phyloP scores from a whole-genome alignment of 2,888 invertebrate species.

The Cyaniris semiargus region DNA sequence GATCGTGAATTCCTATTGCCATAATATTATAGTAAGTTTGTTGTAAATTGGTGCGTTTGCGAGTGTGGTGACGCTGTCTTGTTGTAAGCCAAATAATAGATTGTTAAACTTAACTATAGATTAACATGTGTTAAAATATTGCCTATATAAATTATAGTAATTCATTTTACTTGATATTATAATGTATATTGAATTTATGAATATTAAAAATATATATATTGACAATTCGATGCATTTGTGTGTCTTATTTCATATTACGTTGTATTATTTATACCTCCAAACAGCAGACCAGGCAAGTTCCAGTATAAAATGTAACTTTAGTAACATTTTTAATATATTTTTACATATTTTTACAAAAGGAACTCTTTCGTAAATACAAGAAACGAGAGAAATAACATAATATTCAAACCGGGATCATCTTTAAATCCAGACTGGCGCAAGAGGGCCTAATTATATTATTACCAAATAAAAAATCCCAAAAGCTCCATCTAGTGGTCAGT shows the following conservation, averaged over 20 bases:
- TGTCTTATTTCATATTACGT: constrained; percentile 38
- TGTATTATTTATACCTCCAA: background rate
- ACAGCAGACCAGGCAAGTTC: no score
- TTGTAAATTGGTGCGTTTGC: constrained; percentile 50
- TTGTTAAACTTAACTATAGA: constrained; percentile 80
- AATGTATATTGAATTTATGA: constrained; percentile 81
- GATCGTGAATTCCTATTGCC: constrained; percentile 78
- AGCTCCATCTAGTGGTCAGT: no score
- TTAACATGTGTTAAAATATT: constrained; percentile 81
- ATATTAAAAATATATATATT: constrained; percentile 80
- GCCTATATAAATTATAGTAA: constrained; percentile 80
- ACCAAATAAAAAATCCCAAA: no score
- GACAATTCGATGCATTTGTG: constrained; percentile 69
- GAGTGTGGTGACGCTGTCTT: constrained; percentile 50
- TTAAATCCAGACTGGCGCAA: no score
- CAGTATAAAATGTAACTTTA: no score
- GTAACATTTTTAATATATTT: no score
- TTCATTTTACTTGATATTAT: constrained; percentile 80
- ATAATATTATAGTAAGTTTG: constrained; percentile 60
- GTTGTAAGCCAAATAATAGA: constrained; percentile 71
- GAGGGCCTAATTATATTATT: no score
- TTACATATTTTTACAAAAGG: no score
- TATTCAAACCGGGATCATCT: no score
- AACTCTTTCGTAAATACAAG: no score
- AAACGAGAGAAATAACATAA: no score